Percentiles rank a stretch among this genome's conserved stretches.
Evolutionary conservation across 2,797 vertebrate genomes (phyloP).

Genomic region (Falco columbarius): DNA sequence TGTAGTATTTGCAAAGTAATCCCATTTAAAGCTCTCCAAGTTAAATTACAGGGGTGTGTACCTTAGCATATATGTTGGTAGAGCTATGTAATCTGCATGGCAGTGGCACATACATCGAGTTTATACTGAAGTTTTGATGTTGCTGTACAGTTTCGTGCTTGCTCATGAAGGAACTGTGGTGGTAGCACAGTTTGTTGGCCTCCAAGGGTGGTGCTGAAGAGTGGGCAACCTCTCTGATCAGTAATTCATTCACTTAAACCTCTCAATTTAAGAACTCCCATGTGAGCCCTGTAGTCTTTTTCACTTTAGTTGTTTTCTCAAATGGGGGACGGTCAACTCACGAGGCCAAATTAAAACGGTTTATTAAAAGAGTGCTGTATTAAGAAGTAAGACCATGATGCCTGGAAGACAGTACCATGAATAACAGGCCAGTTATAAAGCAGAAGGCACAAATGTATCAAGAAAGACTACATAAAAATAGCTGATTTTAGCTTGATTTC

Average conservation of each 20-base stretch:
- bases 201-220: neutral
- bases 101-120: neutral
- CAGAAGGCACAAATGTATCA: neutral
- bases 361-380: neutral
- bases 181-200: neutral
- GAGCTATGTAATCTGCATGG: neutral
- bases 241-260: neutral
- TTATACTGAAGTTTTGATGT: neutral
- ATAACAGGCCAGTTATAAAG: neutral
- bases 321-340: neutral
- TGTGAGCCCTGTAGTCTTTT: neutral
- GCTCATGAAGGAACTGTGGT: neutral
- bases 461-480: neutral
- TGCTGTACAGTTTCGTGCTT: neutral
- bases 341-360: neutral
- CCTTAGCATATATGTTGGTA: neutral
- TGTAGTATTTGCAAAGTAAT: neutral
- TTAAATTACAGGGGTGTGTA: neutral
- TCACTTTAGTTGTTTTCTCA: neutral
- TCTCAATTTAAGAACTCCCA: neutral
- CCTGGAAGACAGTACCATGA: neutral
- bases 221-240: neutral
- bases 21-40: neutral
- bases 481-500: neutral
- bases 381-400: neutral